phyloP scores from a whole-genome alignment of 2,113 vertebrate genomes.

The Phoenicopterus ruber region DNA sequence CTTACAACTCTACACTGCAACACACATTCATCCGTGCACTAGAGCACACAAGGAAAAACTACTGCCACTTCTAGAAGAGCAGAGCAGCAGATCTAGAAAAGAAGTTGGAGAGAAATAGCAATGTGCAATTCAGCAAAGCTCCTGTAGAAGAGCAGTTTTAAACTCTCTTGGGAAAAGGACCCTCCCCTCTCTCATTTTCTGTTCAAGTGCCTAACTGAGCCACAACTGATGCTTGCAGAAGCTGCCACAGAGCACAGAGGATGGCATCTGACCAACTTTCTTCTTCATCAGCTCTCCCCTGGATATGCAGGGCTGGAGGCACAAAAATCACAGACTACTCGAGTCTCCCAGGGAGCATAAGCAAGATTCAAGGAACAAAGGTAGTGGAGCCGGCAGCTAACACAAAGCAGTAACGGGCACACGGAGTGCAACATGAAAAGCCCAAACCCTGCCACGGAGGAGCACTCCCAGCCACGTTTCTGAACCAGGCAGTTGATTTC shows the following conservation, averaged over 20 bases:
- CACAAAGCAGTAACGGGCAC: background rate
- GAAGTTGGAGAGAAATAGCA: background rate
- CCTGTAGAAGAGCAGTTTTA: background rate
- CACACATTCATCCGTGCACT: background rate
- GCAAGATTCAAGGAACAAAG: background rate
- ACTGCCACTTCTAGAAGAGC: background rate
- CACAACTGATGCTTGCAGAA: background rate
- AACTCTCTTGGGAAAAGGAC: background rate
- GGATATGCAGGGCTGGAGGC: background rate
- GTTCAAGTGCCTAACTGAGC: background rate
- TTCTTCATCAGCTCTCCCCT: background rate
- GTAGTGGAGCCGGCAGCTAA: background rate
- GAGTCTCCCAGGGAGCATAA: background rate
- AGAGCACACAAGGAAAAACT: background rate
- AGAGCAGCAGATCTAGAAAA: slow-evolving; percentile 8
- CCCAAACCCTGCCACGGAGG: background rate
- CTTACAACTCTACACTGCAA: background rate
- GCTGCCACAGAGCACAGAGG: background rate
- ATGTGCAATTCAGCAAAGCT: background rate
- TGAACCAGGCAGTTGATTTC: background rate
- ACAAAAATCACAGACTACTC: background rate
- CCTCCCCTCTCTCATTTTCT: background rate
- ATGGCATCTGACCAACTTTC: background rate
- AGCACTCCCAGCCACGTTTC: background rate
- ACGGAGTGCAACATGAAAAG: background rate